Evolutionary conservation across 2,888 invertebrate species (phyloP).

Genomic region (Argynnis bischoffii): DNA sequence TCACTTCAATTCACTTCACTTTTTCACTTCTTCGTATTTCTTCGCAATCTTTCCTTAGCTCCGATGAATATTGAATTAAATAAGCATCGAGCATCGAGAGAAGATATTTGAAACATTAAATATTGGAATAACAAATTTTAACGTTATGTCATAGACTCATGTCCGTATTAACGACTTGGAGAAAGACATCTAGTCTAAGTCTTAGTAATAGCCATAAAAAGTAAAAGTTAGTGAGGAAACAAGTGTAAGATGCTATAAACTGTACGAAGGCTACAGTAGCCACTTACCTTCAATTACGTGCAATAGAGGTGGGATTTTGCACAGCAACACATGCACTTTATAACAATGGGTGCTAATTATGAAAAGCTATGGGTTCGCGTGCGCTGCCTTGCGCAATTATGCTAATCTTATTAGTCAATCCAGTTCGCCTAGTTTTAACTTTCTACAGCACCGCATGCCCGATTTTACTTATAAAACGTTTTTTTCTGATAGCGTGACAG

Average conservation of each 20-base stretch:
- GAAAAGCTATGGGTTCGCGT: slow-evolving; percentile 73
- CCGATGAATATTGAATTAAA: too few relatives aligned
- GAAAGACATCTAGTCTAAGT: background rate
- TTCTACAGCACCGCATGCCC: slow-evolving; percentile 47
- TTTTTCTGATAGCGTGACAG: slow-evolving; percentile 37
- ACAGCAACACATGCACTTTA: slow-evolving; percentile 46
- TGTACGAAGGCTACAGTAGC: slow-evolving; percentile 19
- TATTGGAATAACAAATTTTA: too few relatives aligned
- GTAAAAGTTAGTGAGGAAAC: background rate
- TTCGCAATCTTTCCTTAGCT: too few relatives aligned
- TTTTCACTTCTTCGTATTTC: too few relatives aligned
- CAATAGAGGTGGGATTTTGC: slow-evolving; percentile 33
- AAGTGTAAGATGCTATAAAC: slow-evolving; percentile 17
- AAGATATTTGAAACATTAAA: too few relatives aligned
- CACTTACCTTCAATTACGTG: slow-evolving; percentile 33
- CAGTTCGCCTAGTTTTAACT: slow-evolving; percentile 66
- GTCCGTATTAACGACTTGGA: background rate
- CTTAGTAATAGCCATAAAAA: background rate
- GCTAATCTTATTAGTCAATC: slow-evolving; percentile 79
- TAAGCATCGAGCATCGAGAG: too few relatives aligned
- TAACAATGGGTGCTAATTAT: slow-evolving; percentile 67
- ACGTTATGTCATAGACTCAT: background rate
- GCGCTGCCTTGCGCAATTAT: slow-evolving; percentile 68
- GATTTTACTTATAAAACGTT: slow-evolving; percentile 32
- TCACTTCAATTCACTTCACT: too few relatives aligned